Evolutionary conservation across 30 jellyfish, hydroid and myxozoan genomes (phyloP).

Genomic region (Hydractinia symbiolongicarpus): DNA sequence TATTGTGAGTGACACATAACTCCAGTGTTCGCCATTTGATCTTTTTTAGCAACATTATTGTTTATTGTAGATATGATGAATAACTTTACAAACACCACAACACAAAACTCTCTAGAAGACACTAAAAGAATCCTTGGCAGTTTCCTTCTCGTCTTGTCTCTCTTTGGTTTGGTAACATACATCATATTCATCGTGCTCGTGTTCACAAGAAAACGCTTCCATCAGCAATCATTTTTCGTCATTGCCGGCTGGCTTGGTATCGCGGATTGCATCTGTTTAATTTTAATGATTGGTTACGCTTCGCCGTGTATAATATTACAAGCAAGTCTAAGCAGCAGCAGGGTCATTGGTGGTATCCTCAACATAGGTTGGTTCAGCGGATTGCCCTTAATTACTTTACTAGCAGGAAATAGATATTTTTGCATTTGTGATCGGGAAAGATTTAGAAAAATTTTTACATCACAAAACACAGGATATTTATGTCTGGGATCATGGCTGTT

Average conservation of each 20-base stretch:
- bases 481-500: conserved; percentile 13
- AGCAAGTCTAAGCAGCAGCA: not conserved
- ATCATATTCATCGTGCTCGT: conserved; percentile 7
- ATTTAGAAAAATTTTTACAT: not conserved
- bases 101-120: no score
- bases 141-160: not conserved
- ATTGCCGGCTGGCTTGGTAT: conserved; percentile 19
- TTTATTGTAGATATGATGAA: no score
- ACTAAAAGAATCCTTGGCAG: not conserved
- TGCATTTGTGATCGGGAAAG: not conserved
- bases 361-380: conserved; percentile 23
- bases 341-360: conserved; percentile 5
- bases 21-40: no score
- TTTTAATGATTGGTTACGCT: conserved; percentile 22
- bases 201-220: not conserved
- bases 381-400: conserved; percentile 1
- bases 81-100: no score
- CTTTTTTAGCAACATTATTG: no score
- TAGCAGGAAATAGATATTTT: conserved; percentile 11
- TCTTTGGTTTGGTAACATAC: conserved; percentile 13
- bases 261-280: conserved; percentile 18
- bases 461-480: not conserved
- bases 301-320: not conserved
- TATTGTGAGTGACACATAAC: no score
- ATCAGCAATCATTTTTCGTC: not conserved